Base-by-base conservation (phyloP, 23 tunicate genomes). In the Clavelina lepadiformis region DNA sequence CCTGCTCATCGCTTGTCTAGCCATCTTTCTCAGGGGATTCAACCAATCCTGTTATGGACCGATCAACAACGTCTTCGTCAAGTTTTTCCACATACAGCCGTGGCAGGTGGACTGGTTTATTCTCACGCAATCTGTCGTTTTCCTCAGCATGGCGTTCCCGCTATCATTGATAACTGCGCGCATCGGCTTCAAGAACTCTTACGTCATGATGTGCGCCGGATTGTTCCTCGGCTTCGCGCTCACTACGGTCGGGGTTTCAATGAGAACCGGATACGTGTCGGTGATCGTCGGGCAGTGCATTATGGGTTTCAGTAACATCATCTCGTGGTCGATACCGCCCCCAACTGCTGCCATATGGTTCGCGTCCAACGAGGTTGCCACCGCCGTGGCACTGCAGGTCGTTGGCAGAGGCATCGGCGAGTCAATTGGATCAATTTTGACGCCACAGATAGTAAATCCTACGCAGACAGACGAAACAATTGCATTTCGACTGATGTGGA, bases 101-200 rank as follows among this genome's bases (percentile, higher is more conserved):
- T 82, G 80, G 80, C 89, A 73, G 57, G 68, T 82, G 0, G 89
- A 82, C 44, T 82, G 89, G 89, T 70, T 82, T 18, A 60, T 82
- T 23, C 44, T 82, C 18, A 69, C 64, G 1, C 89, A 82, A 29
- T 72, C 80, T 4, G 74, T 82, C 31, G 68, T 72, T 3, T 82
- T 72, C 31, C 61, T 82, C 7, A 56, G 63, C 46, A 61, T 70
- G 68, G 53, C 89, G 3, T 21, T 82, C 21, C 89, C 89, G 24
- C 28, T 82, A 25, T 72, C 80, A 20, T 72, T 70, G 80, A 33
- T 82, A 3, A 82, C 89, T 18, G 38, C 64, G 18, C 49, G 89
- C 32, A 45, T 82, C 56, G 89, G 80, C 41, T 82, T 68, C 60
- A 80, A 75, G 21, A 57, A 68, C 58, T 67, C 84, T 1, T 67